These are phyloP conservation scores for Seira musarum DNA, from an alignment of 2,888 invertebrate species.

Conservation along the genomic window DNA sequence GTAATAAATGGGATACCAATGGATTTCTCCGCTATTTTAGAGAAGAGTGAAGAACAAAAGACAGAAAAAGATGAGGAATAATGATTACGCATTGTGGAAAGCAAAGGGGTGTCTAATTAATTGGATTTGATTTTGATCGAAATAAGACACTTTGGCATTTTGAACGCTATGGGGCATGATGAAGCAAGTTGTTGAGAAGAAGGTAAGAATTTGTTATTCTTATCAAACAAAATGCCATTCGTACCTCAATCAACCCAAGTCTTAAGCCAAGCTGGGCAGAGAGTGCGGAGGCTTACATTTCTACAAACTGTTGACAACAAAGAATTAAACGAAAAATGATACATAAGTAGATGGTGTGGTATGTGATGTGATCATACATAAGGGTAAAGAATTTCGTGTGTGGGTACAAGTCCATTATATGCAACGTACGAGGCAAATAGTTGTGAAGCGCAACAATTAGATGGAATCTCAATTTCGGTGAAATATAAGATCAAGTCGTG, in stretches of 20 bases:
- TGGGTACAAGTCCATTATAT: neutral
- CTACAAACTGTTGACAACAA: neutral
- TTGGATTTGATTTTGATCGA: conserved; percentile 69
- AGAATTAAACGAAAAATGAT: neutral
- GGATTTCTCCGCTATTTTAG: conserved; percentile 11
- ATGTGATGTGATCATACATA: too few relatives aligned
- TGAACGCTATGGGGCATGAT: conserved; percentile 13
- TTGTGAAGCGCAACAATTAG: neutral
- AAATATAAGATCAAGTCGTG: conserved; percentile 48
- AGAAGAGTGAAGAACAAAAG: conserved; percentile 46
- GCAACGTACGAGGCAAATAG: conserved; percentile 3
- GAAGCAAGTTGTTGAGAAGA: conserved; percentile 22
- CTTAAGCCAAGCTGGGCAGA: too few relatives aligned
- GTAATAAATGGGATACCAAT: neutral
- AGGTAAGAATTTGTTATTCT: conserved; percentile 1
- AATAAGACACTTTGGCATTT: conserved; percentile 48
- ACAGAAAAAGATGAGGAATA: conserved; percentile 46
- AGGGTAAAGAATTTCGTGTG: neutral
- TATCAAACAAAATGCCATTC: neutral
- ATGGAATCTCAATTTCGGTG: conserved; percentile 53
- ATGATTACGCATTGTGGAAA: conserved; percentile 52
- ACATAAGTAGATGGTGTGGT: too few relatives aligned
- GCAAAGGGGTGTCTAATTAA: conserved; percentile 70
- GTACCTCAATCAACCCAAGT: too few relatives aligned
- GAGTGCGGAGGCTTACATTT: neutral